A percentile compares a stretch with the other conserved stretches of the same genome.
phyloP scores from a whole-genome alignment of 2,797 vertebrate species.

The Arremon aurantiirostris region DNA sequence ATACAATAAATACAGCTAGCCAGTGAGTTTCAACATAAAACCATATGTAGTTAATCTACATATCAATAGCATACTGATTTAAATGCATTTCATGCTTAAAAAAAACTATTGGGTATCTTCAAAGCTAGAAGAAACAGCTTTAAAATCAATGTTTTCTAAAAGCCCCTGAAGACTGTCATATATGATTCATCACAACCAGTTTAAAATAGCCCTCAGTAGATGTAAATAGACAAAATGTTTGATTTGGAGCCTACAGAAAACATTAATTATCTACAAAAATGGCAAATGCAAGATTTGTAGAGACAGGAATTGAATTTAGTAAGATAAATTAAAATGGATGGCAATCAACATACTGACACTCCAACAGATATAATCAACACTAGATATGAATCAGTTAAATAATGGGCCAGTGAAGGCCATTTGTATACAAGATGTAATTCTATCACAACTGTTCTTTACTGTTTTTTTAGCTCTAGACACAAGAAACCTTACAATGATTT shows the following conservation, averaged over 20 bases:
- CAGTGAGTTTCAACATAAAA: not conserved
- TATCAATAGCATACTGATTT: not conserved
- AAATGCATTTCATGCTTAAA: not conserved
- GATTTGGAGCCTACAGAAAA: not conserved
- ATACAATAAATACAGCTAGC: not conserved
- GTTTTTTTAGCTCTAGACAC: not conserved
- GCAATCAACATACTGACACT: not conserved
- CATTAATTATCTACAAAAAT: not conserved
- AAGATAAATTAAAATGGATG: not conserved
- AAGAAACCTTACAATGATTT: not conserved
- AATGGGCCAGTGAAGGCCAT: not conserved
- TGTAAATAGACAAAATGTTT: not conserved
- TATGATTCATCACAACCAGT: not conserved
- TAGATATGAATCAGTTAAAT: not conserved
- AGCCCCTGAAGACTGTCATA: not conserved
- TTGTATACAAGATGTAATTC: not conserved
- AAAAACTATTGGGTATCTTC: not conserved
- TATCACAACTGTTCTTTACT: not conserved
- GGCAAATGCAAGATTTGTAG: not conserved
- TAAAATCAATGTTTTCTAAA: not conserved
- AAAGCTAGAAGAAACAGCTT: not conserved
- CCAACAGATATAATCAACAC: not conserved
- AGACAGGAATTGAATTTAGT: not conserved
- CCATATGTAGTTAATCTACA: not conserved
- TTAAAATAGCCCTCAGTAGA: not conserved